A percentile compares a stretch with the other conserved stretches of the same genome.
These are phyloP conservation scores for Galbula dea DNA, from an alignment of 2,113 vertebrate genomes.

Conservation along the genomic window DNA sequence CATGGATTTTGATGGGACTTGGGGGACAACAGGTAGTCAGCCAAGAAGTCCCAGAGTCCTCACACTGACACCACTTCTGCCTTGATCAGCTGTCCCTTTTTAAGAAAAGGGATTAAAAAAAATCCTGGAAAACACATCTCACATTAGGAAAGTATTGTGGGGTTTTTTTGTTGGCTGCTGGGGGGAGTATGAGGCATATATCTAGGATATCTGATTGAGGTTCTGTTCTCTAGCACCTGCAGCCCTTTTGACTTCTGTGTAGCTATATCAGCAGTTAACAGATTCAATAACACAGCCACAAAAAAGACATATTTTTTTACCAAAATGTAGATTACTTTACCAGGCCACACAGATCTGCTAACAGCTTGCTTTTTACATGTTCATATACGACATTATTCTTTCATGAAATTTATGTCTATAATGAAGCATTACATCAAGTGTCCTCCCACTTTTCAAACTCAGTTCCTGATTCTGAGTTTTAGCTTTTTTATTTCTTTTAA, in stretches of 20 bases:
- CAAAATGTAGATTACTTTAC: background rate
- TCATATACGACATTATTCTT: background rate
- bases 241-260: background rate
- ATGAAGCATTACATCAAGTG: background rate
- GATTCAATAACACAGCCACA: background rate
- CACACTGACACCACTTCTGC: too few species aligned
- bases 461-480: background rate
- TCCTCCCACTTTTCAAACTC: background rate
- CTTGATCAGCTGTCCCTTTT: background rate
- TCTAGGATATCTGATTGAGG: background rate
- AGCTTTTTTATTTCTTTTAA: constrained; percentile 37
- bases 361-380: background rate
- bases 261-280: background rate
- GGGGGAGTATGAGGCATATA: background rate
- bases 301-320: background rate
- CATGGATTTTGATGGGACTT: background rate
- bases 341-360: background rate
- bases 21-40: background rate
- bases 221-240: background rate
- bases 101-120: background rate
- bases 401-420: background rate
- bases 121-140: background rate
- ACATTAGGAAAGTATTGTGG: background rate
- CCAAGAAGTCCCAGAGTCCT: background rate
- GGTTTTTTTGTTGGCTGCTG: background rate